Base-by-base conservation (phyloP, 64 coral and sea anemone species). In the Actinia tenebrosa region DNA sequence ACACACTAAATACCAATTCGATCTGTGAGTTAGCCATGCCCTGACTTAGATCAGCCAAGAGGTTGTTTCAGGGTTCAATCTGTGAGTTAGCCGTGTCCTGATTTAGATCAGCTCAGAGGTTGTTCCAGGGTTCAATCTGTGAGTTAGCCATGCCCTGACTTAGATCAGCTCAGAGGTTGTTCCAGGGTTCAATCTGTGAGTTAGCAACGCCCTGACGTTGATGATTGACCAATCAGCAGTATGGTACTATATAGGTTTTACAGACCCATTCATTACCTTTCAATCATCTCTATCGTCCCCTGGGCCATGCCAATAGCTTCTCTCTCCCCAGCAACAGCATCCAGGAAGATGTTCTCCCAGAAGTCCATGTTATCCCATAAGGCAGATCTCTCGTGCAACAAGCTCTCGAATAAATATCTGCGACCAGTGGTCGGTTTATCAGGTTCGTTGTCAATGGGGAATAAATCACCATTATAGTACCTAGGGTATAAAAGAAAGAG, bases 321-420 rank as follows among this genome's bases (percentile, higher is more conserved):
- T 27, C 97, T 92, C 44, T 99, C 97, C 60, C 91, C 66, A 43
- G 97, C 91, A 4, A 99, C 97, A 7, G 91, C 88, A 89, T 99
- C 97, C 77, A 99, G 60, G 42, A 91, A 99, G 3, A 95, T 58
- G 59, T 92, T 95, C 87, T 99, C 97, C 97, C 97, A 99, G 82
- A 99, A 99, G 30, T 95, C 93, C 97, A 99, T 99, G 78, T 99
- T 99, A 43, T 95, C 88, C 97, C 97, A 99, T 71, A 99, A 64
- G 18, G 93, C 9, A 19, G 97, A 95, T 59, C 97, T 86, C 63
- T 99, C 97, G 22, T 60, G 79, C 8, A 95, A 27, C 77, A 99
- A 64, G 56, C 90, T 93, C 78, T 99, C 93, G 84, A 99, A 99
- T n/a, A 99, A 79, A 66, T 99, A 99, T 22, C 93, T 92, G 2